Base-by-base conservation (phyloP, 2,888 invertebrate species). In the Ochropleura leucogaster region DNA sequence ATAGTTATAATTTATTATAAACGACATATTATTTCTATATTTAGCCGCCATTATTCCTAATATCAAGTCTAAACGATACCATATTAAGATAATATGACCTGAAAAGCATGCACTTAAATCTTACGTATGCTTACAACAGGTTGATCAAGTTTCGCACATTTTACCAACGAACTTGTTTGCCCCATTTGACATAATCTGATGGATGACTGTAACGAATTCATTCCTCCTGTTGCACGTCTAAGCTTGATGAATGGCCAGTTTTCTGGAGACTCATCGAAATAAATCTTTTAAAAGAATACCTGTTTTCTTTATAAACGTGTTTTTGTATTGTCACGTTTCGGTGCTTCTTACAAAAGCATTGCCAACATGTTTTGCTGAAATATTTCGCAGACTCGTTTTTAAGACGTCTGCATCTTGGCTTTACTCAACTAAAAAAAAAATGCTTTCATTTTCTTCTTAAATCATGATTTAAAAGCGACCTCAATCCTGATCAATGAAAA, bases 21-120 rank as follows among this genome's bases (percentile, higher is more conserved):
- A 85, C 67, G 69, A 51, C 64, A 75, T 63, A 69, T 69, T 59
- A 83, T 70, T 73, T 6, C 74, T 81, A 84, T 80, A 72, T 84
- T 74, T 74, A 74, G 62, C 68, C 60, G 20, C 47, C 74, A 77
- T 77, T 75, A 81, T 72, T 74, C 74, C 84, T 72, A 80, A 83
- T 77, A 72, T 85, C 60, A 77, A 84, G 81, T 86, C 74, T 84
- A 74, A 86, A 81, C 66, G 70, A 80, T 55, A 72, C 82, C 84
- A 69, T 74, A 62, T 81, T 81, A 69, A 84, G 86, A 66, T 75
- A 80, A 69, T 59, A 47, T 78, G 73, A 81, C 82, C 86, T 84
- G 67, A 76, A 84, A 84, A 76, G 69, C 67, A 70, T 74, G 76
- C 79, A 76, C 76, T 79, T 74, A 85, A 81, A 74, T 66, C 65